Evolutionary conservation across 2,888 invertebrate species (phyloP).

Genomic region (Balanococcus diminutus): DNA sequence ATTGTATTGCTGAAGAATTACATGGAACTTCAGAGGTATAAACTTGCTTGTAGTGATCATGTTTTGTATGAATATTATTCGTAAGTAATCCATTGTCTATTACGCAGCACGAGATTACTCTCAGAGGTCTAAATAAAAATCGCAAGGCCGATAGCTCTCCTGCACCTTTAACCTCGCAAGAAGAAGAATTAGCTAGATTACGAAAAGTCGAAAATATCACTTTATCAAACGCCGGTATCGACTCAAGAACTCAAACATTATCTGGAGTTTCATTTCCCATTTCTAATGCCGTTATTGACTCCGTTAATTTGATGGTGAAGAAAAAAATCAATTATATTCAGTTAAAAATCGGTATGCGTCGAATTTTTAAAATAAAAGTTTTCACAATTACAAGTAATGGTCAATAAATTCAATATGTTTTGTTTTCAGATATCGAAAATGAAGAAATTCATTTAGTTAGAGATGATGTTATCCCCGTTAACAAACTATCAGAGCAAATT

Average conservation of each 20-base stretch:
- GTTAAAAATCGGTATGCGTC: conserved; percentile 73
- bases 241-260: conserved; percentile 85
- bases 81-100: background rate
- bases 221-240: conserved; percentile 77
- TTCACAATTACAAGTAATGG: background rate
- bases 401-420: background rate
- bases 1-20: conserved; percentile 91
- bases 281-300: conserved; percentile 58
- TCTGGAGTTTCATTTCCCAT: conserved; percentile 91
- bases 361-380: background rate
- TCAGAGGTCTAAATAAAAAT: conserved; percentile 82
- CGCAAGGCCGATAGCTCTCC: conserved; percentile 79
- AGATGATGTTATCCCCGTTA: conserved; percentile 71
- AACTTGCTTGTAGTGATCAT: too few species aligned
- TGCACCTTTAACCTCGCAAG: conserved; percentile 86
- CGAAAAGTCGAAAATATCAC: conserved; percentile 71
- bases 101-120: conserved; percentile 75
- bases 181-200: conserved; percentile 82
- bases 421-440: conserved; percentile 74
- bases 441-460: conserved; percentile 86
- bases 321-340: conserved; percentile 88
- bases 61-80: background rate
- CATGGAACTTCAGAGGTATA: conserved; percentile 74
- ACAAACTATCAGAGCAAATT: conserved; percentile 76
- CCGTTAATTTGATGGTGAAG: conserved; percentile 58